Evolutionary conservation across 2,888 invertebrate genomes (phyloP), one percentile per base, ranked within the genome.

Genomic region (Thera britannica): DNA sequence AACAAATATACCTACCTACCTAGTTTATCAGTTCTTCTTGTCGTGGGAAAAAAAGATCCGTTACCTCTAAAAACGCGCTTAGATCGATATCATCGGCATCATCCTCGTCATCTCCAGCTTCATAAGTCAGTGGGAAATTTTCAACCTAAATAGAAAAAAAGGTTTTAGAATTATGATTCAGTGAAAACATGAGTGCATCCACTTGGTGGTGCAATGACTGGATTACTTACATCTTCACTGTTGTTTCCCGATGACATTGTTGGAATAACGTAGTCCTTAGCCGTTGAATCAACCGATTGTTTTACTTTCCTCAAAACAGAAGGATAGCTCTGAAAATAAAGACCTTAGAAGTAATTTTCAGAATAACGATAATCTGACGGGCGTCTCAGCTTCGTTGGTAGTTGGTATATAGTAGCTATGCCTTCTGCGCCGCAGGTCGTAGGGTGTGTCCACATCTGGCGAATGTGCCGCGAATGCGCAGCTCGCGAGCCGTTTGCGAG

Each of bases 211-310:
- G 3, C 41, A 4, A 41, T 41, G 7, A 4, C 41, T 41, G 41
- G 41, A 3, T 58, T 36, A 58, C 48, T 79, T 79, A 90, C 90
- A 66, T 88, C 87, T 2, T 65, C 51, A 71, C 87, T 89, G 23
- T 74, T 78, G 65, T 78, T 81, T 52, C 81, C 86, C 2, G 88
- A 82, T 60, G 84, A 78, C 57, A 90, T 79, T 3, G 90, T 91
- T 23, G 94, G 93, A 57, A 94, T 76, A 3, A 94, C 92, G 59
- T 92, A 94, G 75, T 94, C 93, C 75, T 90, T 93, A 0, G 83
- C 81, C 8, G 93, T 88, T 7, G 85, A 80, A 65, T 87, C 82
- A 9, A 92, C 88, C 0, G 90, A 90, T 58, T 82, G 77, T 68
- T 79, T 85, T 0, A 94, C 92, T 85, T 92, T 94, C 70, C 80